Base-by-base conservation (phyloP, 2,113 vertebrate genomes). In the Jaculus jaculus region DNA sequence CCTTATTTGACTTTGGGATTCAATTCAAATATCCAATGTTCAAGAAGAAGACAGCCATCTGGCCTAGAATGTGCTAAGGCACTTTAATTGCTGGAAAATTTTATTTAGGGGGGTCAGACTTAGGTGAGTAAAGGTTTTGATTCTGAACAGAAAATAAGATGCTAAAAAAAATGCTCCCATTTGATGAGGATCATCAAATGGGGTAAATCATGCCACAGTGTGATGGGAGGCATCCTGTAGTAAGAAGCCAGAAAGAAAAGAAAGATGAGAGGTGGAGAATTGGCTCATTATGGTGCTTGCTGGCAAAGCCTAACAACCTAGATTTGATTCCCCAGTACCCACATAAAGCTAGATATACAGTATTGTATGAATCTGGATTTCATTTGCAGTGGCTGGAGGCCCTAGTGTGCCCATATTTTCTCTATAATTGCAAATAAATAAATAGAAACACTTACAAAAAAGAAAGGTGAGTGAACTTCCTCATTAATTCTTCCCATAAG, bases 111-210 rank as follows among this genome's bases (percentile, higher is more conserved):
- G 74, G 89, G 85, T 15, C 77, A 87, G 39, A 90, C 60, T 63
- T 37, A 15, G 54, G 58, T 69, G 34, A 20, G 20, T 60, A 42
- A n/a, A 77, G 61, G 37, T 95, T 73, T 79, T 85, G 71, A 90
- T 58, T 84, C 90, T 80, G 51, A 94, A 89, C 82, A 96, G 89
- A 96, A 96, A 95, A 92, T 42, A 82, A 90, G 92, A 68, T 30
- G 79, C 47, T 91, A 79, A 93, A 92, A 94, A 90, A 37, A 30
- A 17, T 37, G 60, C 24, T 37, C 17, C 23, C 28, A 63, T 72
- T 28, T 71, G 51, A 7, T n/a, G 30, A 54, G 13, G 66, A 12
- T 51, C 61, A 23, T 34, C 54, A 54, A 54, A 54, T 54, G 13
- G 13, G 54, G 11, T 30, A 10, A 16, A 2, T 82, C 9, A 8